Percentiles rank a stretch among this genome's conserved stretches.
Evolutionary conservation across 2,113 vertebrate genomes (phyloP).

Genomic region (Ochotona princeps): DNA sequence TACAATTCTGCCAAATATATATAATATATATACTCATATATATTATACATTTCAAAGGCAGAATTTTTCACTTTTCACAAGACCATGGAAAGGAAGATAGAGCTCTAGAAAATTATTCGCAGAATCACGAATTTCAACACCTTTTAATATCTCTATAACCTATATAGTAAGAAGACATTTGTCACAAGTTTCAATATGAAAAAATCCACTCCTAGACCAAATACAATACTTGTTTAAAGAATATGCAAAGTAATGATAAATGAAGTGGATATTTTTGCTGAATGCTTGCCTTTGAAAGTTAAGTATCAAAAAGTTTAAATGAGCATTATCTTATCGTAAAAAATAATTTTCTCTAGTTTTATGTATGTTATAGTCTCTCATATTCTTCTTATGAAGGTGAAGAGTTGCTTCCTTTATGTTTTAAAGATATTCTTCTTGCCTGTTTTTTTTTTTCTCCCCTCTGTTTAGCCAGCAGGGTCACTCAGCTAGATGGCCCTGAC

Average conservation of each 20-base stretch:
- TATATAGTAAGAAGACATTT: background rate
- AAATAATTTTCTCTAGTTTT: background rate
- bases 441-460: background rate
- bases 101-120: background rate
- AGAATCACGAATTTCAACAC: background rate
- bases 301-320: slow-evolving; percentile 21
- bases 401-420: background rate
- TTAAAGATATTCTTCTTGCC: background rate
- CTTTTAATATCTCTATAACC: background rate
- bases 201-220: background rate
- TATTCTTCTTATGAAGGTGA: background rate
- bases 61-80: background rate
- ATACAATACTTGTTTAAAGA: background rate
- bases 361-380: background rate
- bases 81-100: background rate
- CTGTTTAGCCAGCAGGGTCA: background rate
- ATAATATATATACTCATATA: no score
- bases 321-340: background rate
- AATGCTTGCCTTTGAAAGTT: background rate
- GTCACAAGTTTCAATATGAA: background rate
- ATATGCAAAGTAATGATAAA: background rate
- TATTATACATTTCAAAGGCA: no score
- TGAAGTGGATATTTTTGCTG: background rate
- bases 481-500: background rate
- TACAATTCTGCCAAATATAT: no score